Evolutionary conservation across 2,113 vertebrate genomes (phyloP), one percentile per base, ranked within the genome.

Genomic region (Mesitornis unicolor): DNA sequence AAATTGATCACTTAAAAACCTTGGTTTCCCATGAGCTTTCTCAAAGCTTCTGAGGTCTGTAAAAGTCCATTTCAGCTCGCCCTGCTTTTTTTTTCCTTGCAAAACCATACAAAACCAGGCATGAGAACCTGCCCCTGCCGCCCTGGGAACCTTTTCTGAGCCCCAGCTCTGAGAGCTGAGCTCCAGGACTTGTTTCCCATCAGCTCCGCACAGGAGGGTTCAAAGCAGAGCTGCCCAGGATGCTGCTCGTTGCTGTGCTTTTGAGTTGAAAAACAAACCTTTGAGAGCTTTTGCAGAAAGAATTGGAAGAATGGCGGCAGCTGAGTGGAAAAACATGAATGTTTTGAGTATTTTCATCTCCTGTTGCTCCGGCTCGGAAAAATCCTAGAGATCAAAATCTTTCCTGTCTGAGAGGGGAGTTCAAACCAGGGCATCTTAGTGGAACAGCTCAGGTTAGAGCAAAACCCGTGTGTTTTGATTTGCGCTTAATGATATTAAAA

Each of bases 301-400:
- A 91, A 83, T 89, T 11, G 76, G 47, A 95, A 50, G 95, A 95
- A 95, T 91, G 92, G 69, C 38, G 76, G 79, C 79, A 40, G 83
- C 87, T 86, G 94, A 80, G 76, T 43, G 67, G 87, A 83, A 89
- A 95, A 95, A 90, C 75, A 86, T 2, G 9, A 33, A 71, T 89
- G 76, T 89, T 94, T 93, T 33, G 80, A 91, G 84, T 59, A 11
- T 86, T 83, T 74, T 74, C 86, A 15, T 51, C 74, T 86, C 73
- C 73, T 76, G 80, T 71, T 0, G 25, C 64, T 84, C 40, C 70
- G 11, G 74, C 74, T 64, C 53, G 89, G 87, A 94, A 88, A 89
- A 80, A 81, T 77, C 87, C 64, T 31, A 64, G 67, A 45, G 67
- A 70, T 92, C 61, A 38, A 24, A 54, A 33, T 28, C 47, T 63